Evolutionary conservation across 2,113 vertebrate genomes (phyloP).

Genomic region (Xiphophorus couchianus): DNA sequence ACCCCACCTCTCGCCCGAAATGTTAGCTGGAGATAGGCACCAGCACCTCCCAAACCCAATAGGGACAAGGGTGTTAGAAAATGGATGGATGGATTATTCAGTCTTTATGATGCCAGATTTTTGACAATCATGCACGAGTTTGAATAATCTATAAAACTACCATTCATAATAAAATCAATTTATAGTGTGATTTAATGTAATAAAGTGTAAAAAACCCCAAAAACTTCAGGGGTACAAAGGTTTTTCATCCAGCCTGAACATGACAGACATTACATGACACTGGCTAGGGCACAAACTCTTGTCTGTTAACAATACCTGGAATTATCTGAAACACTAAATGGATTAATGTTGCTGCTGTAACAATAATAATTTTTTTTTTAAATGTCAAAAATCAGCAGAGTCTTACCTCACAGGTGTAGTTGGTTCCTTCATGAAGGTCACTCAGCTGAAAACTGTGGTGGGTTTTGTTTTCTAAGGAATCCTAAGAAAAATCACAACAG

Average conservation of each 20-base stretch:
- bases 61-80: too few relatives aligned
- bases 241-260: neutral
- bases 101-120: neutral
- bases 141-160: neutral
- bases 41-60: too few relatives aligned
- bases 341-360: neutral
- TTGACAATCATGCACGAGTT: neutral
- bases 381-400: too few relatives aligned
- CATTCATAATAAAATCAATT: neutral
- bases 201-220: neutral
- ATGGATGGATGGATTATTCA: too few relatives aligned
- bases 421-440: slow-evolving; percentile 67
- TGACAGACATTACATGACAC: too few relatives aligned
- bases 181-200: neutral
- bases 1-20: too few relatives aligned
- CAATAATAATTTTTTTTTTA: neutral
- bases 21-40: too few relatives aligned
- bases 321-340: neutral
- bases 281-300: neutral
- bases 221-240: neutral
- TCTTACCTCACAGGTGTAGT: slow-evolving; percentile 81
- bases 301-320: neutral
- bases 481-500: slow-evolving; percentile 48
- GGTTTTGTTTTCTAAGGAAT: slow-evolving; percentile 66
- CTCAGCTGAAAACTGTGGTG: slow-evolving; percentile 72